These are phyloP conservation scores for Tauraco hartlaubi DNA, from an alignment of 2,797 vertebrate species.

Conservation along the genomic window DNA sequence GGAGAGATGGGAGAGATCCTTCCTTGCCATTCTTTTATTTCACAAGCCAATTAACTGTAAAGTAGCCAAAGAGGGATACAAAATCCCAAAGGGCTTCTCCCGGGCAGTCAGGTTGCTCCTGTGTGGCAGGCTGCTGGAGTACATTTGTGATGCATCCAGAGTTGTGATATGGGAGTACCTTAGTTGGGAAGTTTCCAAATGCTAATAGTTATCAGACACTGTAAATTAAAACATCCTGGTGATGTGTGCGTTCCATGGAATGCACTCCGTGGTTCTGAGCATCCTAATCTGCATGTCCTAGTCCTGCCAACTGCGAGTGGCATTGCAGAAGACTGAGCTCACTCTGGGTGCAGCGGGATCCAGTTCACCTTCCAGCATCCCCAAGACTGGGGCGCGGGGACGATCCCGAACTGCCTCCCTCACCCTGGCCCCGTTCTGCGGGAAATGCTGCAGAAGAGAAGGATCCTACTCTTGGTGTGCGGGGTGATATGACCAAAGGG, in stretches of 20 bases:
- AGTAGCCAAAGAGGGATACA: neutral
- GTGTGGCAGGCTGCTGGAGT: neutral
- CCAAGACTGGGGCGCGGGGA: rapidly evolving
- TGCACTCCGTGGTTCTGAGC: neutral
- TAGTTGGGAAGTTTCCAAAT: neutral
- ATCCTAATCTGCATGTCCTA: rapidly evolving
- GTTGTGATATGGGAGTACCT: rapidly evolving
- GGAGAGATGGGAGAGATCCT: neutral
- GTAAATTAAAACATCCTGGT: neutral
- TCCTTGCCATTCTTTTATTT: neutral
- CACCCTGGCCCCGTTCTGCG: neutral
- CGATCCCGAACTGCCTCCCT: neutral
- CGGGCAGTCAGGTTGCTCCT: neutral
- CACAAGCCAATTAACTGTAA: neutral
- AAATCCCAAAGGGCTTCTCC: neutral
- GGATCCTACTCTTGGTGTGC: rapidly evolving
- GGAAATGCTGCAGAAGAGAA: neutral
- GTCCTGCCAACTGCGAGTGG: neutral
- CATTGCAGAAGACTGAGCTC: neutral
- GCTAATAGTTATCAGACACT: neutral
- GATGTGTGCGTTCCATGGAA: neutral
- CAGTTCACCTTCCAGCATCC: neutral
- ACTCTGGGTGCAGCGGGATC: neutral
- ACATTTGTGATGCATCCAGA: neutral
- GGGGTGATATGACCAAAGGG: neutral